Evolutionary conservation across 2,113 vertebrate species (phyloP), one percentile per base, ranked within the genome.

Genomic region (Callorhinus ursinus): DNA sequence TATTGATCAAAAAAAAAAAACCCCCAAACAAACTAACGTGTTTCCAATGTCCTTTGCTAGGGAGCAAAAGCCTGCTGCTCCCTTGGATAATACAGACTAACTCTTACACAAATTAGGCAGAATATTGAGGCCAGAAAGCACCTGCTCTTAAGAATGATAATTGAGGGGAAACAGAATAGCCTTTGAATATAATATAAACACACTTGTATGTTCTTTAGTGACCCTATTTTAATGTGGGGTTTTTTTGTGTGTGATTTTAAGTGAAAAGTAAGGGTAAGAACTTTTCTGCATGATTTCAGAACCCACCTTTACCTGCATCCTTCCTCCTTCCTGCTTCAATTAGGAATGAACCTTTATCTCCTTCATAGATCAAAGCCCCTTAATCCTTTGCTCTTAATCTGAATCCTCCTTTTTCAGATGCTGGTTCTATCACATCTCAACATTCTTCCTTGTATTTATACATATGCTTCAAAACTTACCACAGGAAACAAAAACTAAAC

Each of bases 211-310:
- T 83, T 39, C 18, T 87, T 69, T 24, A 69, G 14, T 90, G 46
- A 79, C 19, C 79, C 53, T 51, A 18, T 69, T 89, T 90, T 65
- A 31, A 86, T 49, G 80, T 2, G 21, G 21, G 2, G 10, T 63
- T n/a, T 86, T 77, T 24, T 36, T 36, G 36, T 36, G 36, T 79
- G 36, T 89, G 28, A 42, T 93, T 86, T 76, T 36, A 94, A 67
- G 31, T 83, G 59, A 67, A 90, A 97, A 92, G 36, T 55, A 69
- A 74, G 36, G 28, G 90, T 67, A 96, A 55, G 16, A 74, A 90
- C 22, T 51, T 91, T 69, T 53, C 63, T 82, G 24, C 6, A 36
- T 46, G 13, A 65, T 79, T 15, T 55, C 15, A 90, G 14, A 92
- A 87, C 8, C 12, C 13, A 57, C 2, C 1, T n/a, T 74, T 77